These are phyloP conservation scores for Malurus elegans DNA, from an alignment of 2,113 vertebrate species.

Conservation along the genomic window DNA sequence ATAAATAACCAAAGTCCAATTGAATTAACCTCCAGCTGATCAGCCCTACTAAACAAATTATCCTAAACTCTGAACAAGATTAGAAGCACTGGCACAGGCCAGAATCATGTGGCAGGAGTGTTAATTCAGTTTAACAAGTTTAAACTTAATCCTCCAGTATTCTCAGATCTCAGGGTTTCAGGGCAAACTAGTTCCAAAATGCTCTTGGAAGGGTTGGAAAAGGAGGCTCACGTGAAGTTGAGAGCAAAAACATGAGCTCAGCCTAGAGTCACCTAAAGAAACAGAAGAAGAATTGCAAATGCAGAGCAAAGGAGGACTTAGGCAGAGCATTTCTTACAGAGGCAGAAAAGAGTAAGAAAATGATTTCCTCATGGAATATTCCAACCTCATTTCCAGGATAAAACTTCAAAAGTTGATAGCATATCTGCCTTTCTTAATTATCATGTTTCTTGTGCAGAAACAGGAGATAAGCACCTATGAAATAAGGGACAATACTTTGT, in stretches of 20 bases:
- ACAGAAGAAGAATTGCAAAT: not conserved
- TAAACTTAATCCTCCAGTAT: constrained; percentile 39
- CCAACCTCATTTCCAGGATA: not conserved
- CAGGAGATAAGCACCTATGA: constrained; percentile 24
- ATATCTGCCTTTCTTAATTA: not conserved
- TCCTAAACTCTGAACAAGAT: constrained; percentile 68
- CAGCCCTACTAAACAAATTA: constrained; percentile 78
- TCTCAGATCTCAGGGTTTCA: constrained; percentile 31
- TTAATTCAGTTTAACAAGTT: constrained; percentile 69
- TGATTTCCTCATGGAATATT: not conserved
- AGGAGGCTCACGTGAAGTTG: not conserved
- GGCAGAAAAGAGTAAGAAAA: not conserved
- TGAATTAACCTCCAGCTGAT: constrained; percentile 78
- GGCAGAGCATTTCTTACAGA: not conserved
- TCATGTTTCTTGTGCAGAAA: not conserved
- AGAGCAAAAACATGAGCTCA: not conserved
- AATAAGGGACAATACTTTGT: not conserved
- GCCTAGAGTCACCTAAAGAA: not conserved
- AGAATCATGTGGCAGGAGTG: constrained; percentile 49
- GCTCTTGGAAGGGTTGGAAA: not conserved
- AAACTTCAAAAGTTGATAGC: not conserved
- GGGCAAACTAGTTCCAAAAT: constrained; percentile 26
- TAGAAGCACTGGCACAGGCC: constrained; percentile 57
- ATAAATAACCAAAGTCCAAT: constrained; percentile 74
- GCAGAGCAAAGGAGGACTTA: not conserved